Percentiles rank a stretch among this genome's conserved stretches.
These are phyloP conservation scores for Microcebus lehilahytsara DNA, from an alignment of 2,113 vertebrate genomes.

Conservation along the genomic window DNA sequence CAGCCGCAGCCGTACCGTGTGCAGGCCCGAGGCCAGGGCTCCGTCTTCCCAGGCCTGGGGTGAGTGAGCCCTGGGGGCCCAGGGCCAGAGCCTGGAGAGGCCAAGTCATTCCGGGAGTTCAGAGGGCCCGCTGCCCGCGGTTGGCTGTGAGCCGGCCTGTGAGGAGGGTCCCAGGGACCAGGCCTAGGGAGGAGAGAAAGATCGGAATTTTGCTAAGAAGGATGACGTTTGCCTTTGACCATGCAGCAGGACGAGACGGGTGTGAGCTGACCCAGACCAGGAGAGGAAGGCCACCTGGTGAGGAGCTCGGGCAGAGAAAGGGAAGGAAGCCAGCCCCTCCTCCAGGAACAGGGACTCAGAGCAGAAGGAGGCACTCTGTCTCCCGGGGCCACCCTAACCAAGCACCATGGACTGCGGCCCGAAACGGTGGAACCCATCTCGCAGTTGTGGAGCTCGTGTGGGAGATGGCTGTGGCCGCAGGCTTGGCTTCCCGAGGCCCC, in stretches of 20 bases:
- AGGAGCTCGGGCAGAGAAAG: background rate
- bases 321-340: background rate
- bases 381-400: background rate
- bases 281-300: background rate
- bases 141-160: background rate
- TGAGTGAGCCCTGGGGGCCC: background rate
- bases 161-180: background rate
- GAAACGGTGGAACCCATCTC: background rate
- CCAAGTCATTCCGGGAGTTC: background rate
- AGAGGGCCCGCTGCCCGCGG: background rate
- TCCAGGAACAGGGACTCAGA: accelerated
- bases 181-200: background rate
- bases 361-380: background rate
- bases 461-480: background rate
- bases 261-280: background rate
- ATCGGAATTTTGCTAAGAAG: background rate
- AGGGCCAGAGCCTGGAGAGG: background rate
- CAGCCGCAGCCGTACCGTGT: background rate
- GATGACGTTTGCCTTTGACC: background rate
- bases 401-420: too few relatives aligned
- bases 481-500: background rate
- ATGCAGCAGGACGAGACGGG: background rate
- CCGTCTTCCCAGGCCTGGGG: background rate
- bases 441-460: too few relatives aligned
- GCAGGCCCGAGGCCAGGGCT: background rate